phyloP scores from a whole-genome alignment of 1,140 invertebrate species.

The Ostrea edulis region DNA sequence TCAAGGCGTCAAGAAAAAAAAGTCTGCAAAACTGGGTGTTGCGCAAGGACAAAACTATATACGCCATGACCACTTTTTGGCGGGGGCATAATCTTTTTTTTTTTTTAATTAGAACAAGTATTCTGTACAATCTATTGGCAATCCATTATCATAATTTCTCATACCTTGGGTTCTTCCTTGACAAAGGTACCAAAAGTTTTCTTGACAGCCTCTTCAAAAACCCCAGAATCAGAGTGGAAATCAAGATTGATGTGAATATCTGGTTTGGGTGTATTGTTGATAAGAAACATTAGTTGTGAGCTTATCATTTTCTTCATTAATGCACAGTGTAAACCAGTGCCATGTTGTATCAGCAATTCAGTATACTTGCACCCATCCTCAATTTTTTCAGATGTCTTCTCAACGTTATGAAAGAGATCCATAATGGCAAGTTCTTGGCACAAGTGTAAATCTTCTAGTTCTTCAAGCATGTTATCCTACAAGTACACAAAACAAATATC shows the following conservation, averaged over 20 bases:
- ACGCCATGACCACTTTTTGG: too few relatives aligned
- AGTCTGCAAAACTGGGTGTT: too few relatives aligned
- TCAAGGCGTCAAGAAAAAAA: too few relatives aligned
- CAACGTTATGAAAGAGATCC: slow-evolving; percentile 89
- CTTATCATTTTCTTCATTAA: slow-evolving; percentile 88
- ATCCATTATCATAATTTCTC: not conserved
- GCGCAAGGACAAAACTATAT: too few relatives aligned
- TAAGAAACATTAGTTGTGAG: slow-evolving; percentile 87
- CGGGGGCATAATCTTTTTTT: too few relatives aligned
- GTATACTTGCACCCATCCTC: slow-evolving; percentile 92
- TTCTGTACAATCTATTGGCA: too few relatives aligned
- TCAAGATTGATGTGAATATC: slow-evolving; percentile 89
- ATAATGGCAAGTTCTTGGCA: slow-evolving; percentile 92
- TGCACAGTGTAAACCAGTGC: slow-evolving; percentile 90
- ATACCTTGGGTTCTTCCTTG: slow-evolving; percentile 68
- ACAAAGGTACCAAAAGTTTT: slow-evolving; percentile 78
- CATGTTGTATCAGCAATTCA: slow-evolving; percentile 87
- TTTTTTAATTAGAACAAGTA: too few relatives aligned
- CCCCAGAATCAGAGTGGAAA: slow-evolving; percentile 89
- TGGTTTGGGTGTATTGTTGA: slow-evolving; percentile 89
- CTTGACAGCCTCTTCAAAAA: slow-evolving; percentile 86
- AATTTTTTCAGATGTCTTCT: slow-evolving; percentile 89
- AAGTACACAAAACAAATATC: slow-evolving; percentile 6
- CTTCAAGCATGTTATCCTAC: slow-evolving; percentile 86
- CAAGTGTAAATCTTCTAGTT: slow-evolving; percentile 90